Conservation (phyloP, 2,113 vertebrate genomes). For the Hippopotamus amphibius region DNA sequence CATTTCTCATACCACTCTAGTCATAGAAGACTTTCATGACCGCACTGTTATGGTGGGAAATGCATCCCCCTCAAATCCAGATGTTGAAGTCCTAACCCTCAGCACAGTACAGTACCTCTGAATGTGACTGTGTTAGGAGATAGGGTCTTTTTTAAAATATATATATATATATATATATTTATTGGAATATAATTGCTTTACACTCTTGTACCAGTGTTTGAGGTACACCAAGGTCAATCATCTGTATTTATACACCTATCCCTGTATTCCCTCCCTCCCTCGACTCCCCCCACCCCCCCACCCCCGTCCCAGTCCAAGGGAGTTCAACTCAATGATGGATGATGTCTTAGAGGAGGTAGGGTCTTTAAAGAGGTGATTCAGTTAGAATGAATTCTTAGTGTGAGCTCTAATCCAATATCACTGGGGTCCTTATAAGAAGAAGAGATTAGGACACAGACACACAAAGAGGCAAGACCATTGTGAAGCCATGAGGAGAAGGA, state of each 20-base stretch:
- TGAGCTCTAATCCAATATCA: background rate
- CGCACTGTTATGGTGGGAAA: background rate
- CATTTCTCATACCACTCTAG: background rate
- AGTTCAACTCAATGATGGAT: no score
- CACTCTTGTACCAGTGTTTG: no score
- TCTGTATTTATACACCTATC: no score
- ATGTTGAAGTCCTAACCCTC: background rate
- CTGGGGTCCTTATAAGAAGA: background rate
- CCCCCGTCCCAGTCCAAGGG: no score
- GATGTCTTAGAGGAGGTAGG: background rate
- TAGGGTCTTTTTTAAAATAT: background rate
- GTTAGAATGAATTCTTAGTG: background rate
- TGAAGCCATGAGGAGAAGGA: background rate
- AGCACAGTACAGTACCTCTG: background rate
- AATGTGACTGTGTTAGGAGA: background rate
- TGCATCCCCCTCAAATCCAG: fast-evolving
- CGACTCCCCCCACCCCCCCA: no score
- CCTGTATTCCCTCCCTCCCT: no score
- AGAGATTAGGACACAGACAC: background rate
- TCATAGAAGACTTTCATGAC: background rate
- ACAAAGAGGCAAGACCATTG: background rate
- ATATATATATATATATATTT: no score
- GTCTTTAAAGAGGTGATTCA: background rate
- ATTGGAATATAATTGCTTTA: no score
- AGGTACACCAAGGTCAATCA: no score